These are phyloP conservation scores for Lycophotia porphyrea DNA, from an alignment of 2,888 invertebrate genomes.

Conservation along the genomic window DNA sequence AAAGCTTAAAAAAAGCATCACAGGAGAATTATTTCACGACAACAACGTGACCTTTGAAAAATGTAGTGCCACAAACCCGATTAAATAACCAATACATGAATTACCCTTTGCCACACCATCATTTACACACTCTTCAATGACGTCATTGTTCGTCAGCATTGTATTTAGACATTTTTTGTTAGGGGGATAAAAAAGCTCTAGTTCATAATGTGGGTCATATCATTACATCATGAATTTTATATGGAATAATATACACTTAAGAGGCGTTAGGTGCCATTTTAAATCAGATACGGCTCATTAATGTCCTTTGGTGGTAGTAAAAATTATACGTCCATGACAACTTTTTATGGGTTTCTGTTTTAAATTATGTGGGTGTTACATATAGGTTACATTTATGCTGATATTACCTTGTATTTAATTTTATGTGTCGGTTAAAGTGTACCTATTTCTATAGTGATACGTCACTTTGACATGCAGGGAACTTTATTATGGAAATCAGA, in stretches of 20 bases:
- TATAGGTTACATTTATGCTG: conserved; percentile 31
- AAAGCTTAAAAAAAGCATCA: not conserved
- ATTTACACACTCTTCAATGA: not conserved
- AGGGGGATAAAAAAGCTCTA: conserved; percentile 25
- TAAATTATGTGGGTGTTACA: conserved; percentile 46
- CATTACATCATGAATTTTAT: conserved; percentile 60
- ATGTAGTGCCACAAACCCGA: too few species aligned
- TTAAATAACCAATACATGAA: not conserved
- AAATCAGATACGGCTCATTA: conserved; percentile 63
- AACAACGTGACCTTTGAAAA: not conserved
- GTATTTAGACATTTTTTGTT: conserved; percentile 8
- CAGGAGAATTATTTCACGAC: not conserved
- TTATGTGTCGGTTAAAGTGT: conserved; percentile 13
- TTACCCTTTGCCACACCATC: too few species aligned
- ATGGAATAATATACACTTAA: conserved; percentile 62
- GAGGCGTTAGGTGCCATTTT: conserved; percentile 54
- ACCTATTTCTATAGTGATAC: conserved; percentile 4
- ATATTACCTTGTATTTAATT: conserved; percentile 27
- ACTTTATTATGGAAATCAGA: not conserved
- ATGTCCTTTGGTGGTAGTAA: conserved; percentile 35
- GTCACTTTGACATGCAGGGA: not conserved
- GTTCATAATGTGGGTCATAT: conserved; percentile 49
- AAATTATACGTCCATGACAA: conserved; percentile 53
- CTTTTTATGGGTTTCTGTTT: conserved; percentile 47
- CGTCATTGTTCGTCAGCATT: not conserved